Evolutionary conservation across 1,140 invertebrate species (phyloP), one percentile per base, ranked within the genome.

Genomic region (Eurosta solidaginis): DNA sequence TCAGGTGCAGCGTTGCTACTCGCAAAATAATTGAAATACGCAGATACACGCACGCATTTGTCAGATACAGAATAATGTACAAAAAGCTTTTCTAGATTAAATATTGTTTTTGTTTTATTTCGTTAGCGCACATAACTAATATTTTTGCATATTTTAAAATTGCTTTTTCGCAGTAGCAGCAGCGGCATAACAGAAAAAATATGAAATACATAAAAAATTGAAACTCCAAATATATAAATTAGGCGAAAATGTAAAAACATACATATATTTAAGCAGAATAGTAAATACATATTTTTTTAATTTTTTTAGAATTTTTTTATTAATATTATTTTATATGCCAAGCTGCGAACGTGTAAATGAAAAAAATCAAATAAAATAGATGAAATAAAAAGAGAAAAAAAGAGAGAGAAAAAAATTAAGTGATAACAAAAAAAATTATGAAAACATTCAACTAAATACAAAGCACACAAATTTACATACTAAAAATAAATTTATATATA

Each of bases 101-200:
- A 29, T 12, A 59, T 27, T 63, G 36, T 68, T 68, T 1, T 68
- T 10, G n/a, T 22, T 42, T 68, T n/a, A 22, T 52, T 52, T 47
- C 14, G 45, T 33, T 63, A 59, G 54, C 54, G 54, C 54, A 59
- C n/a, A 59, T 59, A 63, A 63, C 54, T 63, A 68, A 68, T 9
- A 68, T 68, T 68, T 68, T 68, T 68, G 59, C 59, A 68, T 68
- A 68, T 68, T 40, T 68, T 68, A 68, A 68, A 68, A 68, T 22
- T 68, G 59, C 59, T 40, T 40, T 20, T 22, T 14, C 33, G 59
- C 36, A n/a, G 12, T n/a, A 68, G 40, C 29, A 63, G 22, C 29
- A 63, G n/a, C n/a, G n/a, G 22, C 6, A 20, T 27, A 49, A 49
- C 47, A 49, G 29, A 63, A 5, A 29, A 14, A 63, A 40, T 17